Conservation (phyloP, 2,888 invertebrate species). For the Thymelicus sylvestris region DNA sequence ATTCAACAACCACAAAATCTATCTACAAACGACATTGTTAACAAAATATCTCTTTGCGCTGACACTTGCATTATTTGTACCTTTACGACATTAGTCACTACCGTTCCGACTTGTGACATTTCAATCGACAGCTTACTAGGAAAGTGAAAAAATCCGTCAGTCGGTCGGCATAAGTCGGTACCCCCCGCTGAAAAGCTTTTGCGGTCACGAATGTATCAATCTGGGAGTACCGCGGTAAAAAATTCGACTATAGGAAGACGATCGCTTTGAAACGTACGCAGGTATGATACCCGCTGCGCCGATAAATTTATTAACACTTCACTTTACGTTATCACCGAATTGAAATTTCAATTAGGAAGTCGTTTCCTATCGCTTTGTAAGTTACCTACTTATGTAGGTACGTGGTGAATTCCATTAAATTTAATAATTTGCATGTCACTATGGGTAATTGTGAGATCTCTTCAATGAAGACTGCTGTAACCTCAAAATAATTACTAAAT, state of each 20-base stretch:
- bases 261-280: conserved; percentile 56
- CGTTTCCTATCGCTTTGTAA: conserved; percentile 10
- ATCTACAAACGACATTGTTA: conserved; percentile 46
- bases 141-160: conserved; percentile 57
- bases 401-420: too few species aligned
- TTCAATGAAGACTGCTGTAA: too few species aligned
- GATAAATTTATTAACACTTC: conserved; percentile 61
- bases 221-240: conserved; percentile 59
- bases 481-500: too few species aligned
- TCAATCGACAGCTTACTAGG: conserved; percentile 68
- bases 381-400: background rate
- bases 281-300: conserved; percentile 66
- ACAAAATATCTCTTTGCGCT: conserved; percentile 51
- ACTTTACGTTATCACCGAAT: conserved; percentile 46
- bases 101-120: conserved; percentile 59
- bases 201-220: conserved; percentile 81
- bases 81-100: conserved; percentile 40
- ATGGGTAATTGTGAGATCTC: too few species aligned
- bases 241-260: conserved; percentile 49
- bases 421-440: too few species aligned
- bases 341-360: conserved; percentile 43
- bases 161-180: conserved; percentile 62
- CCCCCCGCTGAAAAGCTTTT: conserved; percentile 74
- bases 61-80: conserved; percentile 52
- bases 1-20: conserved; percentile 52